phyloP scores from a whole-genome alignment of 1,140 invertebrate genomes.

The Pogonognathellus flavescens region DNA sequence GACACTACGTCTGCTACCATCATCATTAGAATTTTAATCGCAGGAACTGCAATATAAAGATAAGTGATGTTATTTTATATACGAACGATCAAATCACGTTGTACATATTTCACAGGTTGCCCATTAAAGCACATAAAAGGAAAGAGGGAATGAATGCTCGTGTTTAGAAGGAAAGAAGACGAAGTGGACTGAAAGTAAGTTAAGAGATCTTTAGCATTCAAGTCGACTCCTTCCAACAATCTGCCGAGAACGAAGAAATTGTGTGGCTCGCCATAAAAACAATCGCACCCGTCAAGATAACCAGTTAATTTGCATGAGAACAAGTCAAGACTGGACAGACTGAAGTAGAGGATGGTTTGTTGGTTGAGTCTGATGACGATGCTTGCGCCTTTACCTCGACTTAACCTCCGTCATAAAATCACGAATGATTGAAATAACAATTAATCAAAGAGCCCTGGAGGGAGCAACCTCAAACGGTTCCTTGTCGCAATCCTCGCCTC shows the following conservation, averaged over 20 bases:
- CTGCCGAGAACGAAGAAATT: conserved; percentile 14
- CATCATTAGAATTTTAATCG: too few species aligned
- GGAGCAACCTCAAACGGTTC: conserved; percentile 11
- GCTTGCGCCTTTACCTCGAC: background rate
- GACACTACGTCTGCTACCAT: too few species aligned
- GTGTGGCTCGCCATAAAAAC: conserved; percentile 32
- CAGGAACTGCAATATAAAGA: too few species aligned
- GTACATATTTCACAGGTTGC: too few species aligned
- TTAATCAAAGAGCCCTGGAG: conserved; percentile 42
- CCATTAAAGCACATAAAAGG: conserved; percentile 31
- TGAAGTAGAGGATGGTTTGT: conserved; percentile 2
- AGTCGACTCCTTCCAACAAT: background rate
- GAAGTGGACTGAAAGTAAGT: background rate
- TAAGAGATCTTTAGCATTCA: conserved; percentile 24
- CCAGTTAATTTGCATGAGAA: conserved; percentile 50
- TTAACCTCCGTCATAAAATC: conserved; percentile 39
- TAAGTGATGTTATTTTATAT: background rate
- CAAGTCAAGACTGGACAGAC: conserved; percentile 13
- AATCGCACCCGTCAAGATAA: conserved; percentile 41
- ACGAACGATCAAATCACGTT: conserved; percentile 2
- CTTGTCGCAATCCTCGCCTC: background rate
- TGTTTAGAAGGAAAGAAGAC: too few species aligned
- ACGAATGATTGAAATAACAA: conserved; percentile 45
- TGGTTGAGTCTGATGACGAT: background rate
- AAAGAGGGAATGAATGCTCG: conserved; percentile 27